Evolutionary conservation across 2,113 vertebrate genomes (phyloP).

Genomic region (Pelecanus crispus): DNA sequence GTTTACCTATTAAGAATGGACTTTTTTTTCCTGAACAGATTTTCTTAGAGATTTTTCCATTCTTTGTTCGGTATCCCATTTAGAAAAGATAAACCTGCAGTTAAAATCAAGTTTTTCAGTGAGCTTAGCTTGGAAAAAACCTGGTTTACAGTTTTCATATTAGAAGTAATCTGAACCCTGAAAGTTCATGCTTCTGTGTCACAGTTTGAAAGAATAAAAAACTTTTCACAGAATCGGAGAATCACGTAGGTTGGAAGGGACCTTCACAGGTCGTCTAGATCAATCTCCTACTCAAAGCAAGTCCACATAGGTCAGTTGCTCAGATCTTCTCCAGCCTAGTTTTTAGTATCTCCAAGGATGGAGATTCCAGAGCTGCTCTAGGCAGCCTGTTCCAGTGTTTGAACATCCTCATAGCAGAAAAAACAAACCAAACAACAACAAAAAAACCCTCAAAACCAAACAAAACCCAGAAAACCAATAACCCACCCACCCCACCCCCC

Average conservation of each 20-base stretch:
- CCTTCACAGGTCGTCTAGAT: not conserved
- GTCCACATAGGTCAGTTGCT: not conserved
- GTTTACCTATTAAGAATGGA: not conserved
- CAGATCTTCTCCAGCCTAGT: not conserved
- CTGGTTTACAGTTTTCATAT: not conserved
- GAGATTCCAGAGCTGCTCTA: not conserved
- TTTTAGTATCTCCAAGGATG: not conserved
- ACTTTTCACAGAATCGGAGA: not conserved
- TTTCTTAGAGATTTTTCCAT: not conserved
- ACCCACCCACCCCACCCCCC: too few relatives aligned
- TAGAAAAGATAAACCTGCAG: not conserved
- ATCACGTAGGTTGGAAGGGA: not conserved
- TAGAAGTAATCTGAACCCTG: not conserved
- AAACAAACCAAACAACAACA: accelerated
- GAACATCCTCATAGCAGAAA: not conserved
- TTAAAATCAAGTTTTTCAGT: not conserved
- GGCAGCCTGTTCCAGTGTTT: not conserved
- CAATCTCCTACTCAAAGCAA: not conserved
- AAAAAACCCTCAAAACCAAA: not conserved
- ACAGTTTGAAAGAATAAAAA: not conserved
- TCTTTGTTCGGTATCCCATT: not conserved
- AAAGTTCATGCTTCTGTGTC: not conserved
- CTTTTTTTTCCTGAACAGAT: not conserved
- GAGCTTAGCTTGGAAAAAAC: not conserved
- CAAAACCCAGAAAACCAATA: too few relatives aligned